Evolutionary conservation across 2,888 invertebrate genomes (phyloP), one percentile per base, ranked within the genome.

Genomic region (Seladonia tumulorum): DNA sequence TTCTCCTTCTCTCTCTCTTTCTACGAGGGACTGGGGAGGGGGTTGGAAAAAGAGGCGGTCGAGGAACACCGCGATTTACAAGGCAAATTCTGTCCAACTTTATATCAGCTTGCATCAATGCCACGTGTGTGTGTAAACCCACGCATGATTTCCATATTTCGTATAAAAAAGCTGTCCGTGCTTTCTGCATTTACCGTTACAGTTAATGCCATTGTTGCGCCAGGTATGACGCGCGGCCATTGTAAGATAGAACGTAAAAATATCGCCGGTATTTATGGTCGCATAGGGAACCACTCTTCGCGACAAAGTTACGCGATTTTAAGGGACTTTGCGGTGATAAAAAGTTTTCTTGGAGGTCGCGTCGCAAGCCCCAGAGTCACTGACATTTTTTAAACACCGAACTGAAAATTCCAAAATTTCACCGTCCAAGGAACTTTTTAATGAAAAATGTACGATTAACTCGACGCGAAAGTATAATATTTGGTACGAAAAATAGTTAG

Each of bases 21-120:
- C 49, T 49, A 16, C 22, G 53, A 29, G 5, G 5, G 12, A 16
- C 29, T 25, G 25, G 16, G 4, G 16, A 29, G 25, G 1, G 60
- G 60, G 5, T 1, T 60, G 60, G 60, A 25, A 25, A 25, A 25
- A 60, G 8, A 66, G 35, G 29, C 18, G 63, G 63, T 0, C 63
- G 5, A 22, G 18, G 42, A n/a, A 71, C n/a, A 39, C 18, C 78
- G 35, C 35, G 63, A 29, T 72, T 78, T 45, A 68, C 66, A 45
- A 66, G 42, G 73, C 42, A 53, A 78, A 79, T 70, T 42, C 68
- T 45, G 18, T 7, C 18, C 12, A n/a, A 81, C n/a, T 57, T 45
- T 53, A 12, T 76, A 39, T 29, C 45, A n/a, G 2, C n/a, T 35
- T n/a, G 45, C 60, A 18, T 60, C 16, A 35, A 18, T 47, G 47